Evolutionary conservation across 2,888 invertebrate genomes (phyloP).

Genomic region (Panzeria rudis): DNA sequence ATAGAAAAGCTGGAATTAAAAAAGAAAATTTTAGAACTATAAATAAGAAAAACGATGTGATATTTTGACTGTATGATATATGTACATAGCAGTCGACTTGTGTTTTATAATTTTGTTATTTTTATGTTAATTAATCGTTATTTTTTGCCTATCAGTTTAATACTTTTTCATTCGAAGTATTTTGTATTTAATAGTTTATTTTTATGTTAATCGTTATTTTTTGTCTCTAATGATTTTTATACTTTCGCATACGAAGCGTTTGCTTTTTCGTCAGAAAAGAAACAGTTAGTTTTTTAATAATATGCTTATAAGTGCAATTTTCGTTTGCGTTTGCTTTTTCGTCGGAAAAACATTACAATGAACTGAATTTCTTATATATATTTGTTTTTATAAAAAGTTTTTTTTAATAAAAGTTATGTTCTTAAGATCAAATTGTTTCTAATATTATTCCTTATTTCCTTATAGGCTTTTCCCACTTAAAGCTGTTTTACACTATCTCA

Average conservation of each 20-base stretch:
- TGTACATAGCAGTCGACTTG: background rate
- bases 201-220: slow-evolving; percentile 11
- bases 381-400: too few relatives aligned
- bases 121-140: slow-evolving; percentile 19
- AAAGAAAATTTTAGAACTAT: slow-evolving; percentile 53
- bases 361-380: slow-evolving; percentile 19
- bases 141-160: background rate
- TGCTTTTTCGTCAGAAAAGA: slow-evolving; percentile 13
- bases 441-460: too few relatives aligned
- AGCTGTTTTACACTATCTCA: too few relatives aligned
- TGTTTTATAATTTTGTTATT: too few relatives aligned
- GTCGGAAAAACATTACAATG: slow-evolving; percentile 13
- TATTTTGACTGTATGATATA: slow-evolving; percentile 19
- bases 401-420: too few relatives aligned
- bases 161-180: slow-evolving; percentile 7
- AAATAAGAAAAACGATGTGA: slow-evolving; percentile 45
- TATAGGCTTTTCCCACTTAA: too few relatives aligned
- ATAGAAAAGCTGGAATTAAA: slow-evolving; percentile 47
- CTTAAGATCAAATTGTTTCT: too few relatives aligned
- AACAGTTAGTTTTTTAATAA: slow-evolving; percentile 16
- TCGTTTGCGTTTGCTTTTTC: slow-evolving; percentile 31
- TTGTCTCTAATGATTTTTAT: background rate
- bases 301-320: slow-evolving; percentile 25
- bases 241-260: slow-evolving; percentile 5
- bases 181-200: background rate